These are phyloP conservation scores for Maniola hyperantus DNA, from an alignment of 2,888 invertebrate genomes.

Conservation along the genomic window DNA sequence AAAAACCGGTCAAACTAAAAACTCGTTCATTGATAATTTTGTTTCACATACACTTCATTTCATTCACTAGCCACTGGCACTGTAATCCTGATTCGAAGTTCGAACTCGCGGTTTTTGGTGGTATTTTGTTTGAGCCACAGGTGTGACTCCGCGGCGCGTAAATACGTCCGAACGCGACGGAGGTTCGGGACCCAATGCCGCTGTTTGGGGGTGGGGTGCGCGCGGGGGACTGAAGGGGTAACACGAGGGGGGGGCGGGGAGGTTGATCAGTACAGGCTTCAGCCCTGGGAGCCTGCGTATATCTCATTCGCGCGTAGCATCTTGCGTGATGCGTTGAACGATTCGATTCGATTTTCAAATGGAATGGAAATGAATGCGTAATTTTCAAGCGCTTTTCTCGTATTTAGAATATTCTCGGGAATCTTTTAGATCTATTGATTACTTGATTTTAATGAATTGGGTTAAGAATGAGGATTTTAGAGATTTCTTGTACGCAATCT, in stretches of 20 bases:
- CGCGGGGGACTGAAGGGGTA: constrained; percentile 50
- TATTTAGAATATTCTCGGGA: constrained; percentile 19
- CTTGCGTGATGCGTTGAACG: constrained; percentile 37
- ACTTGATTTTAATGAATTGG: constrained; percentile 2
- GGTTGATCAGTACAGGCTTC: constrained; percentile 59
- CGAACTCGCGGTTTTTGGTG: constrained; percentile 25
- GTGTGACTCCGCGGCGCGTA: constrained; percentile 48
- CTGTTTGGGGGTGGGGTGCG: constrained; percentile 41
- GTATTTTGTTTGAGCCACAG: constrained; percentile 55
- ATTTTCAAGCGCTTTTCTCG: constrained; percentile 18
- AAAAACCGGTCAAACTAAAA: constrained; percentile 19
- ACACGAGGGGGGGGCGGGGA: constrained; percentile 42
- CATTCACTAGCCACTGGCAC: constrained; percentile 24
- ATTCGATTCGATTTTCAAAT: constrained; percentile 29
- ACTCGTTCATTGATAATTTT: constrained; percentile 21
- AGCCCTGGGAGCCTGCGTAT: constrained; percentile 70
- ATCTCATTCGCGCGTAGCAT: constrained; percentile 46
- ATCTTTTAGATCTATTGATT: neutral
- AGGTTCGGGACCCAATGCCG: constrained; percentile 58
- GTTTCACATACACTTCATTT: constrained; percentile 16
- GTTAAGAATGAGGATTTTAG: neutral
- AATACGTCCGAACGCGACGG: constrained; percentile 48
- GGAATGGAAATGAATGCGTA: constrained; percentile 22
- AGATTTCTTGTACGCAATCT: neutral
- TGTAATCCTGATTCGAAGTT: constrained; percentile 23